Evolutionary conservation across 2,797 vertebrate species (phyloP).

Genomic region (Thaleichthys pacificus): DNA sequence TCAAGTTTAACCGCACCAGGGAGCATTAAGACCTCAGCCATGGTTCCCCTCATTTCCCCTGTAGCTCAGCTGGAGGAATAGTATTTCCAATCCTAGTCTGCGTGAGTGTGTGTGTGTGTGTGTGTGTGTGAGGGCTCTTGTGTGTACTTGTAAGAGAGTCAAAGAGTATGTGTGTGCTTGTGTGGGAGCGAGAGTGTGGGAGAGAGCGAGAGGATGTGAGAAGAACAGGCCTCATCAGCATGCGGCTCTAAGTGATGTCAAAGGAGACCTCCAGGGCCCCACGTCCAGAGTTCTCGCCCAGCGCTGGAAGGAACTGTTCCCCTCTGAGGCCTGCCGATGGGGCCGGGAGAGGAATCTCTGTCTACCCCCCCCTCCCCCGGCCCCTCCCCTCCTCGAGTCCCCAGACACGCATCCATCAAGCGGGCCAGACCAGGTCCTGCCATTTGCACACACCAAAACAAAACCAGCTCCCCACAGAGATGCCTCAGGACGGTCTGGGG

Average conservation of each 20-base stretch:
- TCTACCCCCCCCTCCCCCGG: not conserved
- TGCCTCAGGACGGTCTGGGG: not conserved
- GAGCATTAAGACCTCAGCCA: constrained; percentile 2
- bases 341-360: not conserved
- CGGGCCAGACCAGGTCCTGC: constrained; percentile 19
- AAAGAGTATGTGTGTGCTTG: not conserved
- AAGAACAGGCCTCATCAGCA: constrained; percentile 2
- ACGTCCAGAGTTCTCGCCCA: not conserved
- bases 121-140: not conserved
- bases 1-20: constrained; percentile 2
- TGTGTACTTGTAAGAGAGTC: not conserved
- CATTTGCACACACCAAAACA: constrained; percentile 36
- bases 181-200: not conserved
- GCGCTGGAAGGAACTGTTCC: not conserved
- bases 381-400: not conserved
- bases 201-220: not conserved
- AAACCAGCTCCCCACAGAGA: constrained; percentile 28
- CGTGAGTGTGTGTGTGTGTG: not conserved
- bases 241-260: constrained; percentile 16
- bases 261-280: constrained; percentile 8
- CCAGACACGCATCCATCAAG: constrained; percentile 24
- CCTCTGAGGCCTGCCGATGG: not conserved
- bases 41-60: constrained; percentile 2
- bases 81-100: not conserved
- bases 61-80: constrained; percentile 4